phyloP scores from a whole-genome alignment of 2,888 invertebrate genomes.

The Cenopis cana region DNA sequence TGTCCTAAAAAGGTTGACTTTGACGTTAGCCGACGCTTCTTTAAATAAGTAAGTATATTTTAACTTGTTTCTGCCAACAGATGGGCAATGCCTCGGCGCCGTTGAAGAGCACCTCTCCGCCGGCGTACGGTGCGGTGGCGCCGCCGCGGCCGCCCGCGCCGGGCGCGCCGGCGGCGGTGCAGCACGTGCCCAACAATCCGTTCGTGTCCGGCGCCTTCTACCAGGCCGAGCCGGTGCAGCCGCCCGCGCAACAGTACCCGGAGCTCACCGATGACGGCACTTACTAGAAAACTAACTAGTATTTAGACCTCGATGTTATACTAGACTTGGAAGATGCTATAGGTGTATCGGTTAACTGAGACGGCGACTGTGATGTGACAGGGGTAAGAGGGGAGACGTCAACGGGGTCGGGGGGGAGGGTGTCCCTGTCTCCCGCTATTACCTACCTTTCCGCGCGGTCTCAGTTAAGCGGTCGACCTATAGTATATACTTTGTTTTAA shows the following conservation, averaged over 20 bases:
- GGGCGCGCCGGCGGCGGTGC: constrained; percentile 76
- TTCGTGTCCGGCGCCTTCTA: constrained; percentile 86
- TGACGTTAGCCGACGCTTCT: too few relatives aligned
- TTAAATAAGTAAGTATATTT: too few relatives aligned
- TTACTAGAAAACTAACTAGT: constrained; percentile 56
- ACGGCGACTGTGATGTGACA: too few relatives aligned
- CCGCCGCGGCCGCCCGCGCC: constrained; percentile 71
- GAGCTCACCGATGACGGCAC: constrained; percentile 74
- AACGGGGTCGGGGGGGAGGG: too few relatives aligned
- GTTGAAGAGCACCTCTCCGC: constrained; percentile 67
- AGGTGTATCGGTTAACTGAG: too few relatives aligned
- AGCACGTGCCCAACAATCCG: constrained; percentile 85
- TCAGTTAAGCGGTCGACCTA: too few relatives aligned
- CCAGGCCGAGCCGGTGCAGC: constrained; percentile 87
- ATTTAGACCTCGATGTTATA: background rate
- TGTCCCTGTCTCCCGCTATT: too few relatives aligned
- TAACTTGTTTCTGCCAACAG: constrained; percentile 52
- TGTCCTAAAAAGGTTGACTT: too few relatives aligned
- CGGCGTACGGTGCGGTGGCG: constrained; percentile 73
- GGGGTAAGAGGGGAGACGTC: too few relatives aligned
- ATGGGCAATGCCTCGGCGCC: constrained; percentile 73
- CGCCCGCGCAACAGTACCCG: constrained; percentile 84
- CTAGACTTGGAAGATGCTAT: constrained; percentile 4
- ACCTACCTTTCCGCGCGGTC: too few relatives aligned
- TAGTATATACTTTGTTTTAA: too few relatives aligned